Evolutionary conservation across 2,113 vertebrate species (phyloP).

Genomic region (Stegastes partitus): DNA sequence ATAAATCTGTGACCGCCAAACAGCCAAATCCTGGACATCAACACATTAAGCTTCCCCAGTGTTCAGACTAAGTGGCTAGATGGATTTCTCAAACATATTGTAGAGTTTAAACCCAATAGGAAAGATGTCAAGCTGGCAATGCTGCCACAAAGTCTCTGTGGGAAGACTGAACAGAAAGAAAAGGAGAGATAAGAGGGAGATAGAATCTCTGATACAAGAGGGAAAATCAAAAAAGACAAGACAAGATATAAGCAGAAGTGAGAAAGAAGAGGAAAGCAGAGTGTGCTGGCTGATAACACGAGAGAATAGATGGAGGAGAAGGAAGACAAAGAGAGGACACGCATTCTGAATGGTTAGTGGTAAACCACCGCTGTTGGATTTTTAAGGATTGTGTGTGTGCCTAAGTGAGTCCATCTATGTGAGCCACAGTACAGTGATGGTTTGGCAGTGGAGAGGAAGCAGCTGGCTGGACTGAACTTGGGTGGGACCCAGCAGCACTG

Average conservation of each 20-base stretch:
- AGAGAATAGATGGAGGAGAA: slow-evolving; percentile 8
- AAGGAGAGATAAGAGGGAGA: not conserved
- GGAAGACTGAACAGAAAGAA: too few relatives aligned
- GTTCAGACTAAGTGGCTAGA: too few relatives aligned
- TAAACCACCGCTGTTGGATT: slow-evolving; percentile 52
- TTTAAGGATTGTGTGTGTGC: slow-evolving; percentile 25
- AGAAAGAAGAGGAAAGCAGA: not conserved
- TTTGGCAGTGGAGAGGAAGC: slow-evolving; percentile 55
- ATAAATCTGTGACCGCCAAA: too few relatives aligned
- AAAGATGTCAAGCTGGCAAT: too few relatives aligned
- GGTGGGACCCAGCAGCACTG: slow-evolving; percentile 45
- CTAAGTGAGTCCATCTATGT: slow-evolving; percentile 52
- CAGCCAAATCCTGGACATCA: too few relatives aligned
- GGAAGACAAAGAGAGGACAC: slow-evolving; percentile 31
- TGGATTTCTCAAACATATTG: too few relatives aligned
- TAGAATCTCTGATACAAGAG: not conserved
- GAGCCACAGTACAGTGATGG: slow-evolving; percentile 57
- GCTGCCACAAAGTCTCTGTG: too few relatives aligned
- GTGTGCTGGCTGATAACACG: slow-evolving; percentile 19
- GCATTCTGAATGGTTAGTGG: slow-evolving; percentile 45
- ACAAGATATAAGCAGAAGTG: not conserved
- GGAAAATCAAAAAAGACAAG: not conserved
- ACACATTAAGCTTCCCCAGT: too few relatives aligned
- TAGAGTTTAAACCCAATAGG: too few relatives aligned
- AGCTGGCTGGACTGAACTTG: slow-evolving; percentile 54